phyloP scores from a whole-genome alignment of 2,113 vertebrate genomes.

The Alouatta palliata region DNA sequence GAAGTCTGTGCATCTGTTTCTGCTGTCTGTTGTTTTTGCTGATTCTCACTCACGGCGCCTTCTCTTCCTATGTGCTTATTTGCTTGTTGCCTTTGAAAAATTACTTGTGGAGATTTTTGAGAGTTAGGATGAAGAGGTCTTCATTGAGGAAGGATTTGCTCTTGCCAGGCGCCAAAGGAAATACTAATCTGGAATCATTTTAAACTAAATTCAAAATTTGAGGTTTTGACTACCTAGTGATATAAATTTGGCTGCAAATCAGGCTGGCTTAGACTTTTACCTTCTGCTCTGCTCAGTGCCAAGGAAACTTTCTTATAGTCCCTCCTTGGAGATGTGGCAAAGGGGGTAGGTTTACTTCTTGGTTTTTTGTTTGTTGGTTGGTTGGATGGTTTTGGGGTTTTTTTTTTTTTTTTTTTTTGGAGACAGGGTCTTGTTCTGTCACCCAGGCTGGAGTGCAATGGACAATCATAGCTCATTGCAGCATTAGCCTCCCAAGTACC shows the following conservation, averaged over 20 bases:
- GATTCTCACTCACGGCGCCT: neutral
- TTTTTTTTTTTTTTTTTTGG: too few relatives aligned
- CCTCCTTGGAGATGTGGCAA: neutral
- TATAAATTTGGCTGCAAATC: neutral
- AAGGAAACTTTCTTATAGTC: neutral
- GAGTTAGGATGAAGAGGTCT: neutral
- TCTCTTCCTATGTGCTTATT: neutral
- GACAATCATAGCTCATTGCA: too few relatives aligned
- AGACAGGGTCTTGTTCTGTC: too few relatives aligned
- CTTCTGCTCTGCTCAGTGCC: neutral
- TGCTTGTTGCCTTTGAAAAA: slow-evolving; percentile 30
- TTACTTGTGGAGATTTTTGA: neutral
- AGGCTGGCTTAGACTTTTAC: neutral
- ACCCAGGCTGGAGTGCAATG: too few relatives aligned
- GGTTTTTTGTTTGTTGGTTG: too few relatives aligned
- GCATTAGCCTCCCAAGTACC: too few relatives aligned
- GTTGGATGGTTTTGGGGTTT: too few relatives aligned
- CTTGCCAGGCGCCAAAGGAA: neutral
- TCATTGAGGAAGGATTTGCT: neutral
- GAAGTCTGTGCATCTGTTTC: neutral
- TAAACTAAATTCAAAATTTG: slow-evolving; percentile 39
- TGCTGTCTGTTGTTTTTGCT: neutral
- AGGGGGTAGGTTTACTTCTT: neutral
- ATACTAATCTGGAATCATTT: neutral
- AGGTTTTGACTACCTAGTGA: slow-evolving; percentile 16